Percentiles rank a stretch among this genome's conserved stretches.
Conservation (phyloP, 2,797 vertebrate species). For the Caiman crocodilus region DNA sequence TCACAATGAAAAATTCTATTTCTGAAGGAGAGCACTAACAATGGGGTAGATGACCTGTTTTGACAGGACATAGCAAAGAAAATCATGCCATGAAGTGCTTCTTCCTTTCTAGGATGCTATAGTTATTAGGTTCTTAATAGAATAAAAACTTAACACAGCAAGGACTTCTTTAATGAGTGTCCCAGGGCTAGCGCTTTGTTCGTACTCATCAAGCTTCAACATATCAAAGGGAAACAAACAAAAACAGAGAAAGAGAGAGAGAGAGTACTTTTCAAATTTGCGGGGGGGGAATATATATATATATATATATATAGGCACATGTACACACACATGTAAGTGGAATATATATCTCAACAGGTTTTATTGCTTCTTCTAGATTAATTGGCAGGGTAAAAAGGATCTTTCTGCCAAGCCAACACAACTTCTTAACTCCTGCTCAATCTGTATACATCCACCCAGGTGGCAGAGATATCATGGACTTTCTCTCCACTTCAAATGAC, state of each 20-base stretch:
- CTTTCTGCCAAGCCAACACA: constrained; percentile 10
- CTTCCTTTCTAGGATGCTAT: not conserved
- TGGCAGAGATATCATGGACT: not conserved
- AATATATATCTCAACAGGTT: not conserved
- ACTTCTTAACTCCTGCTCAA: constrained; percentile 9
- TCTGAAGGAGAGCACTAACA: constrained; percentile 39
- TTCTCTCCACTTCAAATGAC: not conserved
- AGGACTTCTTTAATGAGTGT: not conserved
- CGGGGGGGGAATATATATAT: too few species aligned
- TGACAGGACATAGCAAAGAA: not conserved
- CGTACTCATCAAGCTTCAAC: not conserved
- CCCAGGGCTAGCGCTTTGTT: not conserved
- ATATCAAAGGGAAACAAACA: constrained; percentile 5
- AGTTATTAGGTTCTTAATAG: constrained; percentile 16
- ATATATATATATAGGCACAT: not conserved
- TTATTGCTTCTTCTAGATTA: constrained; percentile 1
- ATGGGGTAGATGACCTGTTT: constrained; percentile 10
- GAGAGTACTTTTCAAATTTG: too few species aligned
- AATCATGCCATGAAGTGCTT: not conserved
- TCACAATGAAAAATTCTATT: not conserved
- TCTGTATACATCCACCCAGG: not conserved
- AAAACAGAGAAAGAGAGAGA: not conserved
- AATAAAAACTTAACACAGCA: not conserved
- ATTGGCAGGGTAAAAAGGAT: constrained; percentile 7
- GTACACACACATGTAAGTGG: not conserved